A percentile compares a stretch with the other conserved stretches of the same genome.
These are phyloP conservation scores for Nemopilema nomurai DNA, from an alignment of 30 jellyfish, hydroid and myxozoan genomes.

Conservation along the genomic window DNA sequence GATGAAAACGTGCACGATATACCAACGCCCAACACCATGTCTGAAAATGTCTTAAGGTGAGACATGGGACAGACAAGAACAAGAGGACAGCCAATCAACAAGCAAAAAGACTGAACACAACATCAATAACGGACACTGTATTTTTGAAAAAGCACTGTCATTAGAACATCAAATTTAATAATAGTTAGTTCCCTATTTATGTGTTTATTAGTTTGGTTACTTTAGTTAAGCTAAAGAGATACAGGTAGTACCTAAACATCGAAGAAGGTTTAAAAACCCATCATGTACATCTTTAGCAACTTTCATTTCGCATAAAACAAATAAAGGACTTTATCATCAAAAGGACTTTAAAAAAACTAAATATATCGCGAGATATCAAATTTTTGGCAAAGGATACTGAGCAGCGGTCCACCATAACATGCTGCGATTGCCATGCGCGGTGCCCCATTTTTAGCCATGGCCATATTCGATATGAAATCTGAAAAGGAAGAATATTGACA, in stretches of 20 bases:
- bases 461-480: conserved; percentile 85
- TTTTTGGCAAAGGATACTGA: conserved; percentile 89
- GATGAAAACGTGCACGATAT: conserved; percentile 93
- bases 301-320: neutral
- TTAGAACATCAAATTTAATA: too few relatives aligned
- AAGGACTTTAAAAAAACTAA: too few relatives aligned
- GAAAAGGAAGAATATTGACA: conserved; percentile 5
- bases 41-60: conserved; percentile 31
- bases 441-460: conserved; percentile 92
- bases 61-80: neutral
- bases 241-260: too few relatives aligned
- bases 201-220: too few relatives aligned
- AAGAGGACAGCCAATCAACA: neutral
- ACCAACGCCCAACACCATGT: conserved; percentile 94
- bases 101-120: neutral
- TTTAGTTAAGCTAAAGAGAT: too few relatives aligned
- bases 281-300: neutral
- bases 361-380: too few relatives aligned
- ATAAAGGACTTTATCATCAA: neutral
- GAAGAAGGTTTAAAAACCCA: neutral
- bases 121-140: too few relatives aligned
- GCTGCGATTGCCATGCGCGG: conserved; percentile 99
- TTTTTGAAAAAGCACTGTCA: neutral
- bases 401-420: conserved; percentile 94
- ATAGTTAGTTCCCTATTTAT: too few relatives aligned